A percentile compares a stretch with the other conserved stretches of the same genome.
phyloP scores from a whole-genome alignment of 2,113 vertebrate genomes.

The Zosterops pallidus region DNA sequence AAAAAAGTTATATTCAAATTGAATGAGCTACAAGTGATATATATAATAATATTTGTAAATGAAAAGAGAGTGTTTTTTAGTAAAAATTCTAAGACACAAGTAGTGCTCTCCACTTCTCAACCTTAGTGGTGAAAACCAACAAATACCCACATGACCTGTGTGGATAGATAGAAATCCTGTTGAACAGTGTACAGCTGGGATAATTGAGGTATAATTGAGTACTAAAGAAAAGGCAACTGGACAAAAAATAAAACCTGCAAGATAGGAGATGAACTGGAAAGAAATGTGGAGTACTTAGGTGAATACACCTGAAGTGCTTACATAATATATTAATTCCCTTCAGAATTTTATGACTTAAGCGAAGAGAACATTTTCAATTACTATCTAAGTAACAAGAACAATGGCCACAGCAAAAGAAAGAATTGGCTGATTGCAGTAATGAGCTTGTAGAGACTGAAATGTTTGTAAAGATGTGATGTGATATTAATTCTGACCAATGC shows the following conservation, averaged over 20 bases:
- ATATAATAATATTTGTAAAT: not conserved
- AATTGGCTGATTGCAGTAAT: not conserved
- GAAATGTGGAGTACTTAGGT: not conserved
- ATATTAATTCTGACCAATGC: not conserved
- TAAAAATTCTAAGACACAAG: not conserved
- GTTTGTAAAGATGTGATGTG: not conserved
- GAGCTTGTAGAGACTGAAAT: not conserved
- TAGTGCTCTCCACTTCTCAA: not conserved
- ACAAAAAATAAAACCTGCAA: not conserved
- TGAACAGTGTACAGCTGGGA: not conserved
- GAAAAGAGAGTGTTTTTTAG: not conserved
- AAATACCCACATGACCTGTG: not conserved
- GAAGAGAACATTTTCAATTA: not conserved
- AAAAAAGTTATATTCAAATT: not conserved
- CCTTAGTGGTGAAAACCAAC: not conserved
- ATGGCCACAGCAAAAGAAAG: not conserved
- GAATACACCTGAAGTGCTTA: not conserved
- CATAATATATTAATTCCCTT: not conserved
- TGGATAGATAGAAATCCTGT: not conserved
- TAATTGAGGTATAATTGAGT: not conserved
- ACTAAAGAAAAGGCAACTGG: not conserved
- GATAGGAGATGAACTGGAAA: not conserved
- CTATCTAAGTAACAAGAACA: not conserved
- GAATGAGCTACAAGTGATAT: accelerated
- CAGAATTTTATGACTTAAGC: not conserved